Conservation (phyloP, 2,797 vertebrate genomes). For the Podargus strigoides region DNA sequence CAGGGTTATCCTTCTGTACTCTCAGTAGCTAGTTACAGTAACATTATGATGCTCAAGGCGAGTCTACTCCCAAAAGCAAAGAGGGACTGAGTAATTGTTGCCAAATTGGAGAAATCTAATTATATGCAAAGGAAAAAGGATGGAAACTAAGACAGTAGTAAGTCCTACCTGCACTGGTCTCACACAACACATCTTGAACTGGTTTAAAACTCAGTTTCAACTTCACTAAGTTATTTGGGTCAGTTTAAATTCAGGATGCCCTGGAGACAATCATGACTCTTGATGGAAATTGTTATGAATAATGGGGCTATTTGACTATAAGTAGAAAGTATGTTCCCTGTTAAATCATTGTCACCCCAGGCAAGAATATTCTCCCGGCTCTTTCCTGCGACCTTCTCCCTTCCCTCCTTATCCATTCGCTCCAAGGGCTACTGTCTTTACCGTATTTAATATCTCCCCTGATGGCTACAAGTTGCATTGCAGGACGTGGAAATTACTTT, state of each 20-base stretch:
- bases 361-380: conserved; percentile 23
- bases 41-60: not conserved
- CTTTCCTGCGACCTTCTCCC: conserved; percentile 22
- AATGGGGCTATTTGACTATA: conserved; percentile 45
- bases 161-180: not conserved
- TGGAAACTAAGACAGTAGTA: not conserved
- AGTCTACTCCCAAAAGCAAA: not conserved
- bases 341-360: conserved; percentile 47
- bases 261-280: conserved; percentile 40
- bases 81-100: not conserved
- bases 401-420: not conserved
- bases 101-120: not conserved
- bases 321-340: conserved; percentile 44
- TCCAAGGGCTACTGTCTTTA: not conserved
- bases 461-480: not conserved
- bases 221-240: conserved; percentile 25
- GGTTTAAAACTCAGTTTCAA: conserved; percentile 23
- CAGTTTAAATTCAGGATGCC: conserved; percentile 56
- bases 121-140: not conserved
- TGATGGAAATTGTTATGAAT: conserved; percentile 50
- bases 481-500: not conserved
- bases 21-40: not conserved
- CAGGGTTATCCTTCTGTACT: not conserved
- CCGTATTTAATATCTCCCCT: not conserved
- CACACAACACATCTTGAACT: not conserved